Base-by-base conservation (phyloP, 2,888 invertebrate genomes). In the Penaeus monodon region DNA sequence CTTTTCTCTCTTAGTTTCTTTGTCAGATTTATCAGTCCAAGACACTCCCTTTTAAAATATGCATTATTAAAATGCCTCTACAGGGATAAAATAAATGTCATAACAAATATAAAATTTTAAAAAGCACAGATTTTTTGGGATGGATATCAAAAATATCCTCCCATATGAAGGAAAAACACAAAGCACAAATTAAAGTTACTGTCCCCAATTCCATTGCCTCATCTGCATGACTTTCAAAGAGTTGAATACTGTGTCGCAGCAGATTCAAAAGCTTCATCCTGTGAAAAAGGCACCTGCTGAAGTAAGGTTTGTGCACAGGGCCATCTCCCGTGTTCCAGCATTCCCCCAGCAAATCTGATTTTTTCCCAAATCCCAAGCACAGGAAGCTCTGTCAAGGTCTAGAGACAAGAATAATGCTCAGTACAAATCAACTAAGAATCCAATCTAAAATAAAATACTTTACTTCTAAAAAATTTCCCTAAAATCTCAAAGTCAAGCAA, bases 231-330 rank as follows among this genome's bases (percentile, higher is more conserved):
- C 93, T 93, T 64, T 94, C 94, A 94, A 2, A 95, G 95, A 92
- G 96, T 95, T 92, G 95, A 95, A 92, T 96, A 96, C 91, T 95
- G 95, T 91, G 92, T 93, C 10, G 95, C 94, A 0, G 95, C 95
- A 74, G 93, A 92, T 22, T 91, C 17, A 95, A 94, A 66, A 96
- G 93, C 29, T 93, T 92, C 8, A 94, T 93, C 93, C 89, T 93
- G 93, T 10, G 91, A 91, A 91, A 94, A 94, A 7, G 93, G 92
- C 29, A 94, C 93, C 87, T 93, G 92, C 91, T 92, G 81, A 91
- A 88, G 85, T 91, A 91, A 8, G 88, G 90, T 81, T 90, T 90
- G 80, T 83, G 89, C 83, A 91, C 86, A 90, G 90, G 85, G 90
- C 88, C 90, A 83, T n/a, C 79, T 33, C 84, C 90, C 81, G 83